Base-by-base conservation (phyloP, 2,113 vertebrate genomes). In the Tautogolabrus adspersus region DNA sequence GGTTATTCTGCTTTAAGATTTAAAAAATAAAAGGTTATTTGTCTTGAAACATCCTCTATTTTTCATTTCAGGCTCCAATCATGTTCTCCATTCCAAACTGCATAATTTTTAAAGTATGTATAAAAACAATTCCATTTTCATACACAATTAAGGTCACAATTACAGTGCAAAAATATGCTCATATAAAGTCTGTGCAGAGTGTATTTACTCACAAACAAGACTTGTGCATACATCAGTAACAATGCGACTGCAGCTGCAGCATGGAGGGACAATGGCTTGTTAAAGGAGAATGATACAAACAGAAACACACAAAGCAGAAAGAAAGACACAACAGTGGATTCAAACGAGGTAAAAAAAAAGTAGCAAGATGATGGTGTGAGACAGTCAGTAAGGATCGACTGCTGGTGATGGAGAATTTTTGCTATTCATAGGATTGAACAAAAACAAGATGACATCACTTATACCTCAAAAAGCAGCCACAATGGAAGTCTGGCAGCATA, bases 81-180 rank as follows among this genome's bases (percentile, higher is more conserved):
- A n/a, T 16, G 16, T 49, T 21, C 51, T 38, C 37, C 21, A n/a
- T 13, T 52, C 21, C 37, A 16, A 10, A 6, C 55, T 59, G 56
- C 37, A 76, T 51, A 13, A 34, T 68, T 82, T 55, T 52, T 34
- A 34, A 40, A 19, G 6, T 12, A 19, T 13, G 16, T 19, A 52
- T 22, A 63, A 46, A 66, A 57, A 64, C 19, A 67, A 34, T 18
- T 52, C 19, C 38, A 47, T 51, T 67, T 9, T 42, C n/a, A 63
- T 75, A 74, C n/a, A 74, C 13, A 44, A 69, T 9, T 23, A 62
- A 22, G 16, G 40, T 87, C 59, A 72, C 23, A 6, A 38, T 46
- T 49, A 71, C 30, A 86, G 83, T 89, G 85, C 68, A 86, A 85
- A 82, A 79, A 61, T 64, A 49, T 65, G 18, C 30, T 80, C 21